These are phyloP conservation scores for Pachymerium ferrugineum DNA, from an alignment of 2,888 invertebrate genomes.

Conservation along the genomic window DNA sequence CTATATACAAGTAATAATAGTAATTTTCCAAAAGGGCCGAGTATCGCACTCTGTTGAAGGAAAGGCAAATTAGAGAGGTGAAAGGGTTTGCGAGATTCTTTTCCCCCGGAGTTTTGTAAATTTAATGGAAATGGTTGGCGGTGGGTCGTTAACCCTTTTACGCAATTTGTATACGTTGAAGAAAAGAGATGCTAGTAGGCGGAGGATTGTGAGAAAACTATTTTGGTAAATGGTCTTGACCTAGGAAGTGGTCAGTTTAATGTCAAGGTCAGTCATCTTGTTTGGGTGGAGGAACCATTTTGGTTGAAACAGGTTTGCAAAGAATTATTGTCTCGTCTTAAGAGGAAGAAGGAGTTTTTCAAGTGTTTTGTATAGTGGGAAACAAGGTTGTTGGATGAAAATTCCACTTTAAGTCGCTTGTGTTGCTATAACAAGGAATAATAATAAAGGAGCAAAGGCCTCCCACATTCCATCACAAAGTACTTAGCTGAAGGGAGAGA, in stretches of 20 bases:
- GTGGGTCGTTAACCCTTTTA: conserved; percentile 1
- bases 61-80: neutral
- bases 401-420: neutral
- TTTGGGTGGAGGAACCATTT: neutral
- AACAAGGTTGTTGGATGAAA: conserved; percentile 3
- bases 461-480: conserved; percentile 10
- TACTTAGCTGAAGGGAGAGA: conserved; percentile 4
- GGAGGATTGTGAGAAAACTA: neutral
- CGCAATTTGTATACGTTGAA: neutral
- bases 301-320: neutral
- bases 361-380: neutral
- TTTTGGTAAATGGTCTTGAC: neutral
- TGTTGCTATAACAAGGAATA: conserved; percentile 11
- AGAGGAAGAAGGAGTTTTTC: neutral
- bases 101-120: too few relatives aligned
- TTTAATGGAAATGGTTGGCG: neutral
- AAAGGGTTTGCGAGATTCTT: too few relatives aligned
- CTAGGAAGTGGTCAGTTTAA: conserved; percentile 9
- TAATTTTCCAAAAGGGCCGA: too few relatives aligned
- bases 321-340: neutral
- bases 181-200: neutral
- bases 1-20: too few relatives aligned
- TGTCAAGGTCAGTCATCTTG: neutral
- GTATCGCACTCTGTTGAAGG: neutral
- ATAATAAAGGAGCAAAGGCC: conserved; percentile 3